Base-by-base conservation (phyloP, 2,888 invertebrate genomes). In the Mythimna vitellina region DNA sequence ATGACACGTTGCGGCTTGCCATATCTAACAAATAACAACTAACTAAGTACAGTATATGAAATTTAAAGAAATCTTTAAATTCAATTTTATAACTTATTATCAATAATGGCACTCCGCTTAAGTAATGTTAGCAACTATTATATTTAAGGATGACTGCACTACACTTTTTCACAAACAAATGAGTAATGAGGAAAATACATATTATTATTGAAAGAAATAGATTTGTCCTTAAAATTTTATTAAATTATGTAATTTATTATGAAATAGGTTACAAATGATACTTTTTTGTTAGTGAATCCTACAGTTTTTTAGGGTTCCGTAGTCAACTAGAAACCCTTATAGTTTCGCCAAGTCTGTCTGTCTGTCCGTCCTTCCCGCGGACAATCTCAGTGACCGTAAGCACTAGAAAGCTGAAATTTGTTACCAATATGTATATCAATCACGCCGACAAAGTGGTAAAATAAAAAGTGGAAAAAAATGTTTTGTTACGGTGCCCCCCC, bases 121-220 rank as follows among this genome's bases (percentile, higher is more conserved):
- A 29, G 25, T n/a, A 25, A 32, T 64, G 2, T 29, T n/a, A 53
- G 20, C 12, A 20, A 49, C 46, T 60, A 20, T 20, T 46, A 58
- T 14, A 42, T 65, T 58, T 60, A 73, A 46, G 51, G 73, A 73
- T 65, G 65, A 65, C 73, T 73, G 25, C 25, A 65, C 22, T 38
- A n/a, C 3, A 60, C 35, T 46, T 63, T 65, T 65, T 20, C 32
- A 64, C 22, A n/a, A 65, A 49, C 61, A 67, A 67, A 67, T 56
- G 67, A 74, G 32, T 67, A 56, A 32, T 67, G 25, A 76, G 76
- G 76, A 76, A 76, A 76, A 76, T 42, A 75, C 57, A 51, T 46
- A 29, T 67, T 10, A 12, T 53, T 62, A 67, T n/a, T 74, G n/a
- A 51, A 42, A 49, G 17, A 56, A 29, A 20, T 38, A 22, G 29